Base-by-base conservation (phyloP, 1,140 invertebrate species). In the Drosophila leontia region DNA sequence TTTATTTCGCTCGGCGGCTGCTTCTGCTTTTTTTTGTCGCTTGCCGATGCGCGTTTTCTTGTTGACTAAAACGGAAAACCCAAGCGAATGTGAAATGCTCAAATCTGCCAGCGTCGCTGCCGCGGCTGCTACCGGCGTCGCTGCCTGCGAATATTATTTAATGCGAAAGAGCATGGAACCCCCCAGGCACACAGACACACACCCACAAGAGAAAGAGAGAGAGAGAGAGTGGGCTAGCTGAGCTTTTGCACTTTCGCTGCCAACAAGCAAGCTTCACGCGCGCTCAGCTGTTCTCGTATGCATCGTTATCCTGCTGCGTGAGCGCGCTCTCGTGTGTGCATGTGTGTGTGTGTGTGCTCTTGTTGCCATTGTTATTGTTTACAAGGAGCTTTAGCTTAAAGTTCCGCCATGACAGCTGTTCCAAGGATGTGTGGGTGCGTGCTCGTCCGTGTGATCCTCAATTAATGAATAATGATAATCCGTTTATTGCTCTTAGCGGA, bases 91-190 rank as follows among this genome's bases (percentile, higher is more conserved):
- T 61, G 75, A 60, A 86, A 78, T 87, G 63, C 80, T 87, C 75
- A 79, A 57, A 48, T 59, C 45, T 50, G 37, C 58, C 48, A 56
- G 59, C 48, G 75, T 71, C 76, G 59, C 63, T 69, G 64, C 12
- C 48, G 41, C 63, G 37, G 42, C 63, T 15, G 23, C 35, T 9
- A 39, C 47, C 13, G 29, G 53, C 68, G 65, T 29, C 37, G 69
- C 58, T 47, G 70, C 57, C 61, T 68, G 82, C 65, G 45, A 84
- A 86, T 82, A 86, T 86, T 86, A 86, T 86, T 86, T 87, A 87
- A 87, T 86, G 75, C 62, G 48, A 64, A 78, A 58, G 65, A 78
- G 64, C 34, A 50, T 50, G 74, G 50, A 63, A 58, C 19, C 45
- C 39, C 15, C 47, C 15, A 32, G 8, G 7, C 48, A n/a, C 47